Evolutionary conservation across 2,888 invertebrate species (phyloP).

Genomic region (Chamaedrilus cognettii): DNA sequence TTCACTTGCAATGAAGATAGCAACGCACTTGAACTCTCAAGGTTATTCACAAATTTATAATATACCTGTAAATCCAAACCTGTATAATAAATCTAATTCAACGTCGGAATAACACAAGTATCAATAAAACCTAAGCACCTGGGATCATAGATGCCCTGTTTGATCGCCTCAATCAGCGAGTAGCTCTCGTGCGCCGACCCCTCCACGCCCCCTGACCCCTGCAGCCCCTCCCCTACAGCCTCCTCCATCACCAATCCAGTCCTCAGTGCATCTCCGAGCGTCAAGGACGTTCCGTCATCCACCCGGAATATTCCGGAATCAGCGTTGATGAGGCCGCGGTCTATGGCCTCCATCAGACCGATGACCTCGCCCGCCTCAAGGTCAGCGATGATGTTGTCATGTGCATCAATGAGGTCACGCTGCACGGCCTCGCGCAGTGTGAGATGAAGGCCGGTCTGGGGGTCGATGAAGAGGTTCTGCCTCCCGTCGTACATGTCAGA

Average conservation of each 20-base stretch:
- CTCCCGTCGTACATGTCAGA: slow-evolving; percentile 15
- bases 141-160: slow-evolving; percentile 68
- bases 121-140: too few relatives aligned
- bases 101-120: too few relatives aligned
- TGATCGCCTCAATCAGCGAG: slow-evolving; percentile 67
- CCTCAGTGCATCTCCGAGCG: slow-evolving; percentile 82
- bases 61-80: too few relatives aligned
- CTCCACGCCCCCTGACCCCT: background rate
- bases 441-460: slow-evolving; percentile 64
- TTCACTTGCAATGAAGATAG: too few relatives aligned
- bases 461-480: slow-evolving; percentile 63
- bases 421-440: slow-evolving; percentile 81
- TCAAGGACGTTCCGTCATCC: slow-evolving; percentile 68
- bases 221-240: background rate
- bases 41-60: too few relatives aligned
- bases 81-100: too few relatives aligned
- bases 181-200: background rate
- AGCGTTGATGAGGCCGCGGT: slow-evolving; percentile 83
- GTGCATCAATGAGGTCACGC: slow-evolving; percentile 69
- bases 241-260: slow-evolving; percentile 71
- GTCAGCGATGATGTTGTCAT: slow-evolving; percentile 64
- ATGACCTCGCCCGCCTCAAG: slow-evolving; percentile 71
- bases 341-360: slow-evolving; percentile 93
- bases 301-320: slow-evolving; percentile 68
- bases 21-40: too few relatives aligned